Conservation (phyloP, 2,888 invertebrate genomes). For the Tetranychus piercei region DNA sequence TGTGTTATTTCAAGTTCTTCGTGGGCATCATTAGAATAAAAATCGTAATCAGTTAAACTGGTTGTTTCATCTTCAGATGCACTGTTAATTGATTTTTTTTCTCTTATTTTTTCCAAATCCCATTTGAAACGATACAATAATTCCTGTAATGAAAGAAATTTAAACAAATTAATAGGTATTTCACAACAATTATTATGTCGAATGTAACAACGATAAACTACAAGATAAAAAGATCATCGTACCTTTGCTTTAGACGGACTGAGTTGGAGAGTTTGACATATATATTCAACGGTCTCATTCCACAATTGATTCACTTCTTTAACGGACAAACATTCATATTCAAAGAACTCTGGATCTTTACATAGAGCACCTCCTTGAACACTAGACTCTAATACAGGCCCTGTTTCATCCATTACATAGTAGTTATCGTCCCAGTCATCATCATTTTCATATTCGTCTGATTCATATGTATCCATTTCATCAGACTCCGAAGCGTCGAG, state of each 20-base stretch:
- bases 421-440: slow-evolving; percentile 56
- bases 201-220: too few species aligned
- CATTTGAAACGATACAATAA: slow-evolving; percentile 74
- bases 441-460: slow-evolving; percentile 61
- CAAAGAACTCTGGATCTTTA: slow-evolving; percentile 71
- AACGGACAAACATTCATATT: slow-evolving; percentile 66
- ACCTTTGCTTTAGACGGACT: slow-evolving; percentile 75
- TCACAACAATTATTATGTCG: too few species aligned
- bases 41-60: neutral
- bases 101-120: slow-evolving; percentile 56
- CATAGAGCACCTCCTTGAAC: slow-evolving; percentile 42
- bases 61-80: neutral
- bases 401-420: slow-evolving; percentile 52
- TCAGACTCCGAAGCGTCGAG: too few species aligned
- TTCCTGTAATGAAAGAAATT: slow-evolving; percentile 5
- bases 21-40: neutral
- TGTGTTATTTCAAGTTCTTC: neutral
- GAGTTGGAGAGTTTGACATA: slow-evolving; percentile 57
- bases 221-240: slow-evolving; percentile 10
- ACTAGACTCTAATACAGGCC: slow-evolving; percentile 69
- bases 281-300: slow-evolving; percentile 74
- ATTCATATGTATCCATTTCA: neutral
- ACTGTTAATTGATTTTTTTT: neutral
- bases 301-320: slow-evolving; percentile 61
- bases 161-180: too few species aligned